phyloP scores from a whole-genome alignment of 2,113 vertebrate species.

The Rallus limicola region DNA sequence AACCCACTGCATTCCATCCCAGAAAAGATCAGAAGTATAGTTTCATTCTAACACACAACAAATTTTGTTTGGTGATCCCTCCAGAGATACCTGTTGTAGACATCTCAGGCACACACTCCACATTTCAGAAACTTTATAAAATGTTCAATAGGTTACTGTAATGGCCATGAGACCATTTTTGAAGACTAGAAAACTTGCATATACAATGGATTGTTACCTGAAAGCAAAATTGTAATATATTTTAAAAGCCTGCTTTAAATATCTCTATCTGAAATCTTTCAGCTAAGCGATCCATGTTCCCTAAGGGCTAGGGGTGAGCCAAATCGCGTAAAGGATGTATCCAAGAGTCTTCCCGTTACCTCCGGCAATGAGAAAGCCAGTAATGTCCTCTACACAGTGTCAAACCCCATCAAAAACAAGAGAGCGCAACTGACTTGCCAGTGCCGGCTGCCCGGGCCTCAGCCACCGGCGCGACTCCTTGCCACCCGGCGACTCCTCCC shows the following conservation, averaged over 20 bases:
- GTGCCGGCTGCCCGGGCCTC: accelerated
- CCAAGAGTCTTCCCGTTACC: neutral
- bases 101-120: neutral
- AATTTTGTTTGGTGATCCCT: neutral
- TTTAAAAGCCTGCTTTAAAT: slow-evolving; percentile 46
- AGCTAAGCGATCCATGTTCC: neutral
- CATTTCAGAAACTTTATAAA: neutral
- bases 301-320: neutral
- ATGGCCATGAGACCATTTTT: neutral
- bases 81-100: neutral
- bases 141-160: neutral
- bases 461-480: too few species aligned
- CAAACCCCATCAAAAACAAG: neutral
- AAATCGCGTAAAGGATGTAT: accelerated
- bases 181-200: neutral
- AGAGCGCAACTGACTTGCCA: accelerated
- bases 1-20: neutral
- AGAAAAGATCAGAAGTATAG: neutral
- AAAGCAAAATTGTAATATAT: neutral
- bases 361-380: neutral
- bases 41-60: neutral
- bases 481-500: too few species aligned
- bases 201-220: neutral
- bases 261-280: neutral
- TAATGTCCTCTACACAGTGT: neutral